Percentiles rank a stretch among this genome's conserved stretches.
phyloP scores from a whole-genome alignment of 2,797 vertebrate species.

The Anguilla megastoma region DNA sequence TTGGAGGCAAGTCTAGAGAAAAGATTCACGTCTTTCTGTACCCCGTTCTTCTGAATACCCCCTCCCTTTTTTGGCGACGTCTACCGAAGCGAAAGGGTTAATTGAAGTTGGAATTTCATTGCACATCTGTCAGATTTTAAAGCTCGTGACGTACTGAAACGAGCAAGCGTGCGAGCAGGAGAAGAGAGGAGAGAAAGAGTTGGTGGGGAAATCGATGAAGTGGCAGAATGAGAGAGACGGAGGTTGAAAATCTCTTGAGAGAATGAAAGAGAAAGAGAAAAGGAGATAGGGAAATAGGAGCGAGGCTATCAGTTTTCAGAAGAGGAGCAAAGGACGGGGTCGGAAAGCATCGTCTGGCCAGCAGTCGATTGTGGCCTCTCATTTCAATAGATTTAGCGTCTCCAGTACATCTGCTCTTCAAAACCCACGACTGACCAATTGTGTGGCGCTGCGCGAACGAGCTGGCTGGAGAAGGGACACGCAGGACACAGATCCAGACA shows the following conservation, averaged over 20 bases:
- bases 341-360: slow-evolving; percentile 31
- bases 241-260: slow-evolving; percentile 76
- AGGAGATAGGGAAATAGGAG: slow-evolving; percentile 59
- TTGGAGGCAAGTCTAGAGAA: slow-evolving; percentile 17
- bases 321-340: slow-evolving; percentile 29
- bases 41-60: slow-evolving; percentile 8
- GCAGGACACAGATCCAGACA: slow-evolving; percentile 57
- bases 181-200: slow-evolving; percentile 63
- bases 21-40: slow-evolving; percentile 52
- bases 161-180: slow-evolving; percentile 60
- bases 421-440: slow-evolving; percentile 54
- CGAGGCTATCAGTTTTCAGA: slow-evolving; percentile 50
- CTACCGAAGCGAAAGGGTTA: slow-evolving; percentile 79
- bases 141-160: slow-evolving; percentile 81
- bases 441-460: slow-evolving; percentile 59
- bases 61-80: slow-evolving; percentile 37
- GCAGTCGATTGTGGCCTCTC: slow-evolving; percentile 39
- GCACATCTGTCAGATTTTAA: slow-evolving; percentile 90
- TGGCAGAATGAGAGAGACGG: slow-evolving; percentile 73
- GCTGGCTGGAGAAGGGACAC: slow-evolving; percentile 48
- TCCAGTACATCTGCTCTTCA: slow-evolving; percentile 54
- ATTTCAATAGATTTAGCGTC: slow-evolving; percentile 59
- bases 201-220: slow-evolving; percentile 81
- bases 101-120: slow-evolving; percentile 84
- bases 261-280: slow-evolving; percentile 75